Conservation (phyloP, 37 sponge, comb jelly and placozoan species). For the Tethya wilhelma region DNA sequence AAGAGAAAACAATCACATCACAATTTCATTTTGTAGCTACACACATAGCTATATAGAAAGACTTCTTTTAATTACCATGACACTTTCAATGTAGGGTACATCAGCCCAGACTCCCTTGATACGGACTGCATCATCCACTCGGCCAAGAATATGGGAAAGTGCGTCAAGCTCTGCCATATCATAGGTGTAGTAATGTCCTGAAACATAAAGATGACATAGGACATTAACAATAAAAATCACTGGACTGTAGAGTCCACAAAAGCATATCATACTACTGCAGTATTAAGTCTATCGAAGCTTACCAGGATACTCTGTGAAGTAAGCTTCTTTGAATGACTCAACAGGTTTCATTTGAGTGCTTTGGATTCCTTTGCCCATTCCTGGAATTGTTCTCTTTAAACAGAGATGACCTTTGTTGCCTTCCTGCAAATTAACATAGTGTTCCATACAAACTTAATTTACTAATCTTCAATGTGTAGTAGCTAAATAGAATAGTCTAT, state of each 20-base stretch:
- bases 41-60: no score
- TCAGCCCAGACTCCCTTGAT: conserved; percentile 49
- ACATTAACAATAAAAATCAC: no score
- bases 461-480: no score
- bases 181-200: conserved; percentile 22
- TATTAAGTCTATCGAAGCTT: no score
- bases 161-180: conserved; percentile 53
- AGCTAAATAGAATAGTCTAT: no score
- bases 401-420: not conserved
- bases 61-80: conserved; percentile 25
- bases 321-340: not conserved
- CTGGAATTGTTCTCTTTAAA: not conserved
- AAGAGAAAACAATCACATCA: no score
- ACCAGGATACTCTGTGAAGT: not conserved
- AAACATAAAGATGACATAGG: no score
- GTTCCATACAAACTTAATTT: no score
- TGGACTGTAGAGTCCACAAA: no score
- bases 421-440: not conserved
- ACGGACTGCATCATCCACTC: conserved; percentile 61
- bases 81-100: conserved; percentile 58
- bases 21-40: no score
- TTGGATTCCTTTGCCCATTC: not conserved
- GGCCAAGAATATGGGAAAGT: conserved; percentile 30
- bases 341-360: not conserved
- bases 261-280: no score